Conservation (phyloP, 2,888 invertebrate genomes). For the Drosophila eohydei region DNA sequence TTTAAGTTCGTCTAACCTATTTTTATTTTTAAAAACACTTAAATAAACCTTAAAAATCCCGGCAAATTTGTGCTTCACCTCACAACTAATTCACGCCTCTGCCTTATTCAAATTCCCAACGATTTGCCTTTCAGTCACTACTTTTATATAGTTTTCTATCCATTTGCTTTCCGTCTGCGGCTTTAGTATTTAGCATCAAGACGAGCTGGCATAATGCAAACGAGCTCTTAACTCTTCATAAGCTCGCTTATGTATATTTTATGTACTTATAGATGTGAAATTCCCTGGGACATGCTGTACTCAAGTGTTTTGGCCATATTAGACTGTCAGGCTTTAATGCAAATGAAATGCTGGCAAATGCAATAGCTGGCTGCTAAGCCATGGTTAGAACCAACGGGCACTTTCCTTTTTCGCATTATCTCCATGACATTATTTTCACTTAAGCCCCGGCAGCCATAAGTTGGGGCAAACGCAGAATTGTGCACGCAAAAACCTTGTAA, state of each 20-base stretch:
- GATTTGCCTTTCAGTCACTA: background rate
- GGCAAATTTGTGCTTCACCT: background rate
- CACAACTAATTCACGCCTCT: background rate
- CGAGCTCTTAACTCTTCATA: slow-evolving; percentile 34
- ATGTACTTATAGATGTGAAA: slow-evolving; percentile 18
- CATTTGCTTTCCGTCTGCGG: background rate
- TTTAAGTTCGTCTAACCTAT: no score
- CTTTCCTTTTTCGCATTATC: slow-evolving; percentile 74
- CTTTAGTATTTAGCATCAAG: slow-evolving; percentile 1
- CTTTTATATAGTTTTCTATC: background rate
- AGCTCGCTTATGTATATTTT: slow-evolving; percentile 14
- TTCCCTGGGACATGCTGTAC: slow-evolving; percentile 32
- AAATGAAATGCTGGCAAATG: slow-evolving; percentile 61
- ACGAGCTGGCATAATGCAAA: slow-evolving; percentile 15
- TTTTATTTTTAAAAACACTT: no score
- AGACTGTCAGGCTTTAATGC: slow-evolving; percentile 62
- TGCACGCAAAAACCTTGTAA: slow-evolving; percentile 78
- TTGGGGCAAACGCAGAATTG: slow-evolving; percentile 60
- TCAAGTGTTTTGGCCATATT: slow-evolving; percentile 44
- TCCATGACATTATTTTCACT: slow-evolving; percentile 68
- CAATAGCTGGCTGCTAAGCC: slow-evolving; percentile 35
- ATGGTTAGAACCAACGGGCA: slow-evolving; percentile 51
- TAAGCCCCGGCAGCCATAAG: slow-evolving; percentile 64
- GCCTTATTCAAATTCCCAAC: background rate
- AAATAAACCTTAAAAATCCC: background rate